phyloP scores from a whole-genome alignment of 2,797 vertebrate genomes.

The Phaenicophaeus curvirostris region DNA sequence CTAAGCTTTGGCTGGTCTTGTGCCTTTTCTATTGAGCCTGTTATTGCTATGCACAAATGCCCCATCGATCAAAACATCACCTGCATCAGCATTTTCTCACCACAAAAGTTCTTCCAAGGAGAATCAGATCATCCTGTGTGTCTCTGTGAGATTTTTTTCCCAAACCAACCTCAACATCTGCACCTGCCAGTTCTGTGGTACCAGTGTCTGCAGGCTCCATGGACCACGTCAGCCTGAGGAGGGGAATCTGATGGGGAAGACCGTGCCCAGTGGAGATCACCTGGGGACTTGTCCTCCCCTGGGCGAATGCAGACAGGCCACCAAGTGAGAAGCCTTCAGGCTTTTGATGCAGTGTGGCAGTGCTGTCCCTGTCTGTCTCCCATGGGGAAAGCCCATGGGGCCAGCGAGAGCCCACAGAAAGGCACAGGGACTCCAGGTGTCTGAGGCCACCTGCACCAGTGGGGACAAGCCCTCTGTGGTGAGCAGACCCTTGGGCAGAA shows the following conservation, averaged over 20 bases:
- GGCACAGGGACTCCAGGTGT: rapidly evolving
- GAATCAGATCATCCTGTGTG: rapidly evolving
- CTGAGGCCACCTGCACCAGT: rapidly evolving
- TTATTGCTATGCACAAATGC: not conserved
- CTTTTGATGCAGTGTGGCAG: rapidly evolving
- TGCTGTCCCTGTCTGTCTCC: not conserved
- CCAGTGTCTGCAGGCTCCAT: not conserved
- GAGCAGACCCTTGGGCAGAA: not conserved
- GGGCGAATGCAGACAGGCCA: rapidly evolving
- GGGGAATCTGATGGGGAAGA: not conserved
- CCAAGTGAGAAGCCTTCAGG: not conserved
- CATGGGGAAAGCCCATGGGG: rapidly evolving
- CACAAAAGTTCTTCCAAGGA: not conserved
- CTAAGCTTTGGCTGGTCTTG: not conserved
- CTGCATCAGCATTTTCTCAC: rapidly evolving
- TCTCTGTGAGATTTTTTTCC: too few relatives aligned
- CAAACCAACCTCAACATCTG: not conserved
- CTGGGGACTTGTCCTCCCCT: not conserved
- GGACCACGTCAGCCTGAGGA: rapidly evolving
- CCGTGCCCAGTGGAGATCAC: not conserved
- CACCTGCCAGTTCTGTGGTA: too few relatives aligned
- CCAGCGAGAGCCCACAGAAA: not conserved
- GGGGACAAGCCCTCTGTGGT: not conserved
- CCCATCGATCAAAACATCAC: rapidly evolving
- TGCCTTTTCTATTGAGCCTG: not conserved